Base-by-base conservation (phyloP, 1,140 invertebrate species). In the Littorina saxatilis region DNA sequence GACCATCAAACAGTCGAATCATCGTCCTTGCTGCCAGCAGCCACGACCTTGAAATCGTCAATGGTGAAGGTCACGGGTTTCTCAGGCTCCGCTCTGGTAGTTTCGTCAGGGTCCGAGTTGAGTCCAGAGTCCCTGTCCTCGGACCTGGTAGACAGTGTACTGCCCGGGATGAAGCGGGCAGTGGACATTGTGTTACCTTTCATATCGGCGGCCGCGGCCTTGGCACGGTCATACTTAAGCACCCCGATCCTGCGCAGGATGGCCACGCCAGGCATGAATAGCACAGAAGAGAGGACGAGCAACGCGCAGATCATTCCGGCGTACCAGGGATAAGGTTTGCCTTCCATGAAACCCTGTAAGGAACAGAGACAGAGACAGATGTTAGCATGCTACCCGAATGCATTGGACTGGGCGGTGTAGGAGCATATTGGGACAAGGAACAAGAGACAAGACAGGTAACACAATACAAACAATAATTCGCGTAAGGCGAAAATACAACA, bases 181-280 rank as follows among this genome's bases (percentile, higher is more conserved):
- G 88, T 90, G 27, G 87, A 88, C 35, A 78, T 76, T 0, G 88
- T 90, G 27, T 84, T 58, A 0, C 87, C 87, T 39, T 83, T 81
- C 32, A 79, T 87, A 32, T 88, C 85, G 4, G 86, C 82, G 35
- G 84, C 79, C 4, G 80, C 70, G 27, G 83, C 81, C 79, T 88
- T 90, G 15, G 88, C 84, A 40, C 83, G 84, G 58, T 85, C 82
- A 73, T 85, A 84, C 32, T 55, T 32, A 5, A 88, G 68, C 32
- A 88, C 79, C 27, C 87, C 87, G 11, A 88, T 43, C 43, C 85
- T 86, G 47, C 88, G 79, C 13, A 87, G 75, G 2, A 89, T 32
- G n/a, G 89, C 89, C 20, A 89, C 85, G 0, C 82, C 85, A 29
- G 89, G 89, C 50, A 90, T 87, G 85, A 88, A 90, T 3, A 88